Conservation (phyloP, 2,888 invertebrate genomes). For the Netelia fuscicornis region DNA sequence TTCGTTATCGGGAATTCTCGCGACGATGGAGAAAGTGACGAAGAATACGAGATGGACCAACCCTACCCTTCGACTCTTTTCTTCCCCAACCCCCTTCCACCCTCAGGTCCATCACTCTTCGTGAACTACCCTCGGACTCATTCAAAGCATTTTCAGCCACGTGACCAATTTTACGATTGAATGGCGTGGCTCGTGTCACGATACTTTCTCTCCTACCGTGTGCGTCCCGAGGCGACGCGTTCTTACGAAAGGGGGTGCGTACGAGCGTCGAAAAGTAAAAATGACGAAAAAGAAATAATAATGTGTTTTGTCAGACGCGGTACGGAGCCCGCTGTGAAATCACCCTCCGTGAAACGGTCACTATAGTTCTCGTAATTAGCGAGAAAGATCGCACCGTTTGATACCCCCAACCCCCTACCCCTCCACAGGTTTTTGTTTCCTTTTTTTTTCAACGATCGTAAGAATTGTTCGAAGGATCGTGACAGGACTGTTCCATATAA, state of each 20-base stretch:
- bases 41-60: slow-evolving; percentile 19
- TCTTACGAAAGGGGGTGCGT: slow-evolving; percentile 11
- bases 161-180: slow-evolving; percentile 81
- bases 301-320: slow-evolving; percentile 50
- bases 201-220: slow-evolving; percentile 1
- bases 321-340: slow-evolving; percentile 12
- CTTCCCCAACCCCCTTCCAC: background rate
- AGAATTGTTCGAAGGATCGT: too few relatives aligned
- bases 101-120: slow-evolving; percentile 31
- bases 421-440: background rate
- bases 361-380: slow-evolving; percentile 56
- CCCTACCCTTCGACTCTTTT: slow-evolving; percentile 36
- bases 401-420: slow-evolving; percentile 11
- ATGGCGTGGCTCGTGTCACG: slow-evolving; percentile 73
- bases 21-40: background rate
- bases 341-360: slow-evolving; percentile 14
- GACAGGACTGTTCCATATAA: too few relatives aligned
- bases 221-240: slow-evolving; percentile 41
- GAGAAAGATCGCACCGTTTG: slow-evolving; percentile 62
- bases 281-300: slow-evolving; percentile 3
- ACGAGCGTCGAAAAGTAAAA: slow-evolving; percentile 56
- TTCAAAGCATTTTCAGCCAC: slow-evolving; percentile 79
- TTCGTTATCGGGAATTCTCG: slow-evolving; percentile 18
- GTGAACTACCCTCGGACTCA: slow-evolving; percentile 59
- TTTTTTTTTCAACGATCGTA: too few relatives aligned